These are phyloP conservation scores for Origma solitaria DNA, from an alignment of 2,113 vertebrate genomes.

Conservation along the genomic window DNA sequence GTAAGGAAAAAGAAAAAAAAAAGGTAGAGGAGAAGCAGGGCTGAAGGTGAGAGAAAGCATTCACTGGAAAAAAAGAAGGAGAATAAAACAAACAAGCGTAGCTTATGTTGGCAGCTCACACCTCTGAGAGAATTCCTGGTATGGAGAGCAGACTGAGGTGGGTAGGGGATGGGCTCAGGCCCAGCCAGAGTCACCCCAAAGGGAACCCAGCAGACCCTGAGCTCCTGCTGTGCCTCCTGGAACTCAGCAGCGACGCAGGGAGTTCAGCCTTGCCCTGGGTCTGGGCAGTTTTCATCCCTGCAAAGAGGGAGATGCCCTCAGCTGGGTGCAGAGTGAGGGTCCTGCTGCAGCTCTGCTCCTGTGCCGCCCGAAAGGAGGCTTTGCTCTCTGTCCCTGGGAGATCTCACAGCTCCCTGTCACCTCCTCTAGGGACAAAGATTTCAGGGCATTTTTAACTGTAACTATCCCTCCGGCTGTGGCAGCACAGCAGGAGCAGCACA, in stretches of 20 bases:
- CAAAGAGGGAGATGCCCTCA: neutral
- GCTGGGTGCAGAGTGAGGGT: fast-evolving
- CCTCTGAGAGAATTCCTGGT: neutral
- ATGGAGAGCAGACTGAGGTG: neutral
- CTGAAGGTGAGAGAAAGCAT: slow-evolving; percentile 6
- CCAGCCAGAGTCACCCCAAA: neutral
- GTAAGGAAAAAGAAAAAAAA: neutral
- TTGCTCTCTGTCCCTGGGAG: neutral
- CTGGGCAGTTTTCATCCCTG: neutral
- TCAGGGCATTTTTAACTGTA: neutral
- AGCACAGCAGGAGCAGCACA: neutral
- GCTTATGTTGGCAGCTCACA: slow-evolving; percentile 11
- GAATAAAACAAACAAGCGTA: slow-evolving; percentile 47
- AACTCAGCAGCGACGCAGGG: neutral
- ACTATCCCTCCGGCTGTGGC: neutral
- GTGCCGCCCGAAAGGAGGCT: neutral
- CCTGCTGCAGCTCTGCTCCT: neutral
- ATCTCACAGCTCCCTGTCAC: neutral
- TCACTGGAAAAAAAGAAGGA: neutral
- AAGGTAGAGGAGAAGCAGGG: neutral
- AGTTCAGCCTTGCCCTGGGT: neutral
- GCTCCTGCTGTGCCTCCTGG: neutral
- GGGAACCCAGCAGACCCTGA: neutral
- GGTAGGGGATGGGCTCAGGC: neutral
- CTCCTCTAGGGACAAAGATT: neutral